Evolutionary conservation across 2,113 vertebrate genomes (phyloP), one percentile per base, ranked within the genome.

Genomic region (Montifringilla adamsi): DNA sequence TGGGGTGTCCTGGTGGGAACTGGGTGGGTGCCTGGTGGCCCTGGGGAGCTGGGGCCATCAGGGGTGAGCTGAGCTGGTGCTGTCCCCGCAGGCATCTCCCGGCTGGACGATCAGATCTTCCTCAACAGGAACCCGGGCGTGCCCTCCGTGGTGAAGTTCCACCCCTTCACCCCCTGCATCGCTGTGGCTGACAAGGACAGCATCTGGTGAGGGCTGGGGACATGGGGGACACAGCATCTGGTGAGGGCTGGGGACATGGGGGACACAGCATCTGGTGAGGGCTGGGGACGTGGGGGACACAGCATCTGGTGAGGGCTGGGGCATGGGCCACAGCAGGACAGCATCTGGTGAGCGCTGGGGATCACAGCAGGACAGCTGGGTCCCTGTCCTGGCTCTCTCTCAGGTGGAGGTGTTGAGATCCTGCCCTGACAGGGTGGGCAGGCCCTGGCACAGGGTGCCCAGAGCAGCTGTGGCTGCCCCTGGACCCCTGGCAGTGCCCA

Each of bases 61-160:
- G 55, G n/a, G 8, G 56, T 59, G 56, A n/a, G 46, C 81, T 55
- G 52, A 55, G 30, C 30, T 55, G 53, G 58, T 67, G 19, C 70
- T 39, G n/a, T 79, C 26, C 67, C 50, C 1, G 0, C 97, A 99
- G 99, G 99, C 37, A 98, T 99, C 46, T 98, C 99, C 49, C 97
- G 98, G 37, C 97, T 99, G 91, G 99, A 99, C 9, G 99, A 99
- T 97, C 99, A 99, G 98, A 99, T 99, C 95, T 99, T 99, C 97
- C 99, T 99, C 96, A 99, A 99, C 98, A 98, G 99, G 77, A 99
- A 99, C 97, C 99, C 99, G 0, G 99, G 99, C 0, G 99, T 99
- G 10, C 99, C 99, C 30, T 99, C 99, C 2, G 99, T 99, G 87
- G 99, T 99, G 85, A 99, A 99, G 93, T 99, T 99, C 94, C 99